Evolutionary conservation across 2,888 invertebrate genomes (phyloP).

Genomic region (Operophtera brumata): DNA sequence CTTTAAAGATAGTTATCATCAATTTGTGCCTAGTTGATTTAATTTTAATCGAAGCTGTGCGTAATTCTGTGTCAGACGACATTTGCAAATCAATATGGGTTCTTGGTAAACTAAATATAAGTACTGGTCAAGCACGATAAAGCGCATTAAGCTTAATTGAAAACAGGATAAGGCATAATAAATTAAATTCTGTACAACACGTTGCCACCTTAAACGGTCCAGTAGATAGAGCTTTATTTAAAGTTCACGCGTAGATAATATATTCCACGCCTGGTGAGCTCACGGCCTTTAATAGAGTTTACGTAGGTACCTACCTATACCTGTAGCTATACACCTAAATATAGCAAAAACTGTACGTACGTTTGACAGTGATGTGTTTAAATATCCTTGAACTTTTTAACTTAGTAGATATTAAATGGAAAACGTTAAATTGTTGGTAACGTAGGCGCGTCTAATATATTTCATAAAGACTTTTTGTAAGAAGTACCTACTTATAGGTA

Average conservation of each 20-base stretch:
- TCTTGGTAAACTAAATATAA: slow-evolving; percentile 31
- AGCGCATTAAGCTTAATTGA: slow-evolving; percentile 50
- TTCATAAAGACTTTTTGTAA: too few species aligned
- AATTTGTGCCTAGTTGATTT: slow-evolving; percentile 7
- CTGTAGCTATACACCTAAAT: neutral
- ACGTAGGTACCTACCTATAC: slow-evolving; percentile 36
- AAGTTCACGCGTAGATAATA: slow-evolving; percentile 72
- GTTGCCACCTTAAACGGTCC: slow-evolving; percentile 45
- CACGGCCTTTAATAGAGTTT: slow-evolving; percentile 75
- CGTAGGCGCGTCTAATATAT: too few species aligned
- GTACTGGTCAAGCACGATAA: slow-evolving; percentile 41
- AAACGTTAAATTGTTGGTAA: neutral
- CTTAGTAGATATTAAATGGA: neutral
- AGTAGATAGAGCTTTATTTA: slow-evolving; percentile 57
- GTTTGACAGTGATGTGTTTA: slow-evolving; percentile 30
- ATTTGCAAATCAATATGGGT: slow-evolving; percentile 20
- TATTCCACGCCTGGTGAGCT: slow-evolving; percentile 77
- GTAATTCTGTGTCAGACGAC: slow-evolving; percentile 6
- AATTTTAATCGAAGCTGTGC: slow-evolving; percentile 2
- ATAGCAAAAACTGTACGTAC: slow-evolving; percentile 16
- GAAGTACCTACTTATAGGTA: too few species aligned
- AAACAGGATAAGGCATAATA: slow-evolving; percentile 46
- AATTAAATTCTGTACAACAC: slow-evolving; percentile 48
- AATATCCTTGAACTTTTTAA: slow-evolving; percentile 14
- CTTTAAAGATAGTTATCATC: slow-evolving; percentile 1